A percentile compares a stretch with the other conserved stretches of the same genome.
phyloP scores from a whole-genome alignment of 2,888 invertebrate genomes.

The Nycteola revayana region DNA sequence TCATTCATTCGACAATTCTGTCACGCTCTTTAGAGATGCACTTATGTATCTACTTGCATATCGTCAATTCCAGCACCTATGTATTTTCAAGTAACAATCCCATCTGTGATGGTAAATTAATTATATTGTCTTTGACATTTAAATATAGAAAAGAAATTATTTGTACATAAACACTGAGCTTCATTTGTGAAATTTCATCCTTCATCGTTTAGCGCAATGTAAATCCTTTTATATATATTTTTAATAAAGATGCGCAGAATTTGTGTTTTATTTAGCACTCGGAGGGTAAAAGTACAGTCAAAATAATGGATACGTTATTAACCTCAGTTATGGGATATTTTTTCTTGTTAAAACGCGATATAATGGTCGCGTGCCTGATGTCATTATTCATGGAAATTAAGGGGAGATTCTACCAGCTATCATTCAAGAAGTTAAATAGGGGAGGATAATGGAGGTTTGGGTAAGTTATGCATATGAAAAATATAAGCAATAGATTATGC shows the following conservation, averaged over 20 bases:
- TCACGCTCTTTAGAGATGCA: slow-evolving; percentile 32
- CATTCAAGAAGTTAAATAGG: slow-evolving; percentile 39
- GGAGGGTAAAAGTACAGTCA: slow-evolving; percentile 25
- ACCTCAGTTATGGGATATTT: slow-evolving; percentile 37
- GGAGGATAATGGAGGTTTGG: slow-evolving; percentile 25
- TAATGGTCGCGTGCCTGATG: slow-evolving; percentile 51
- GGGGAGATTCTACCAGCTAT: slow-evolving; percentile 37
- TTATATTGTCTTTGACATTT: slow-evolving; percentile 17
- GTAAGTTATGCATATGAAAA: slow-evolving; percentile 23
- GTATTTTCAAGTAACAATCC: slow-evolving; percentile 19
- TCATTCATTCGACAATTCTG: slow-evolving; percentile 22
- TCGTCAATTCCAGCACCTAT: slow-evolving; percentile 32
- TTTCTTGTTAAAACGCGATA: slow-evolving; percentile 38
- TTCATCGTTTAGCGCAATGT: slow-evolving; percentile 15
- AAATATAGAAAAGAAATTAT: slow-evolving; percentile 24
- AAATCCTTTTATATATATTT: slow-evolving; percentile 50
- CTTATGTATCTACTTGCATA: slow-evolving; percentile 33
- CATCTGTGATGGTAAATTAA: slow-evolving; percentile 28
- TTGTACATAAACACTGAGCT: slow-evolving; percentile 23
- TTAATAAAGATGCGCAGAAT: slow-evolving; percentile 60
- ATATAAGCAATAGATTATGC: slow-evolving; percentile 16
- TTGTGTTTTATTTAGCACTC: slow-evolving; percentile 59
- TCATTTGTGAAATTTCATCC: slow-evolving; percentile 22
- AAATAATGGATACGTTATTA: slow-evolving; percentile 43
- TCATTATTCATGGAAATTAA: slow-evolving; percentile 55